Evolutionary conservation across 2,888 invertebrate species (phyloP).

Genomic region (Harmothoe impar): DNA sequence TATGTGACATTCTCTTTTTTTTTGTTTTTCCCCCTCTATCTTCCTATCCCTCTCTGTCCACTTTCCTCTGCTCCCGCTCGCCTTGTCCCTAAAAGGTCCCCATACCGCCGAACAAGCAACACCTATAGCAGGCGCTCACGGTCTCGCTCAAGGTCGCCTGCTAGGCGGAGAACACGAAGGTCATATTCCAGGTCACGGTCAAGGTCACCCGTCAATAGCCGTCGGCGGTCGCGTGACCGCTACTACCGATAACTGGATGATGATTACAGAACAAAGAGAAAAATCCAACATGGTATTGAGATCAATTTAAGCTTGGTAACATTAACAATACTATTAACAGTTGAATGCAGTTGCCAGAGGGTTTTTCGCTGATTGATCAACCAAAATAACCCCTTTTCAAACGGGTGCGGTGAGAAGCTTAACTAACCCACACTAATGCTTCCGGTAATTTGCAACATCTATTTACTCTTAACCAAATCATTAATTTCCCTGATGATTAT

Average conservation of each 20-base stretch:
- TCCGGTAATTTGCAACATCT: not conserved
- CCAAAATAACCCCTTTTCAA: not conserved
- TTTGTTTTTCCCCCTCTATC: not conserved
- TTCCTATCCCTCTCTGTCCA: not conserved
- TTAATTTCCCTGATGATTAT: no score
- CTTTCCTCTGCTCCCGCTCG: no score
- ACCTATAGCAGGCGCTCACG: not conserved
- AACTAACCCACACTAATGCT: not conserved
- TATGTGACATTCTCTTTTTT: conserved; percentile 34
- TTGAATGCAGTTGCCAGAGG: not conserved
- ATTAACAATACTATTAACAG: conserved; percentile 29
- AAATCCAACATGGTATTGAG: conserved; percentile 56
- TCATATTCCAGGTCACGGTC: conserved; percentile 53
- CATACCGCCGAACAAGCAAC: not conserved
- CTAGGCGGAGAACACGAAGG: conserved; percentile 16
- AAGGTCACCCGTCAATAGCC: conserved; percentile 42
- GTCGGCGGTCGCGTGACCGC: conserved; percentile 56
- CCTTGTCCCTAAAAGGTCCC: not conserved
- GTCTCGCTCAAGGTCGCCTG: conserved; percentile 59
- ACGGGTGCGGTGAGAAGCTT: not conserved
- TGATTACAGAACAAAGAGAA: conserved; percentile 36
- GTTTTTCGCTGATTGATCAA: not conserved
- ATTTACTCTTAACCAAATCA: no score
- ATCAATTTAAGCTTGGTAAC: no score
- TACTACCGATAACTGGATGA: conserved; percentile 47